A percentile compares a stretch with the other conserved stretches of the same genome.
phyloP scores from a whole-genome alignment of 2,113 vertebrate species.

The Laticauda colubrina region DNA sequence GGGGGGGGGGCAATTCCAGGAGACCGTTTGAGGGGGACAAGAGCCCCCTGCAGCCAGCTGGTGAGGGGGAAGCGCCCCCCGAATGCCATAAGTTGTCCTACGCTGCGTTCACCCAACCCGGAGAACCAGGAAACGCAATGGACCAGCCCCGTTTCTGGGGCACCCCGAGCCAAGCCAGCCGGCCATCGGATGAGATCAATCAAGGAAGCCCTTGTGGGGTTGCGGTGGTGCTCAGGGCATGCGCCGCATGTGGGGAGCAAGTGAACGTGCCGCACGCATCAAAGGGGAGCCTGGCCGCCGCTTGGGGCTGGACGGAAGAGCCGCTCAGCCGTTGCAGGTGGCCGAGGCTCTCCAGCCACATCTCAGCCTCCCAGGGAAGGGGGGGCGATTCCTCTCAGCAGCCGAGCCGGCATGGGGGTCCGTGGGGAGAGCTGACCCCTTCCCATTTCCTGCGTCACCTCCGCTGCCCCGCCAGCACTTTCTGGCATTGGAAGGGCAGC shows the following conservation, averaged over 20 bases:
- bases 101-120: neutral
- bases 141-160: fast-evolving
- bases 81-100: neutral
- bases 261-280: too few relatives aligned
- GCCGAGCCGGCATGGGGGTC: neutral
- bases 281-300: neutral
- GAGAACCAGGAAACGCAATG: neutral
- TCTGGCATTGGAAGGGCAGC: neutral
- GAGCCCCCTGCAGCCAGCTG: neutral
- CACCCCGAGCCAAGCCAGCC: fast-evolving
- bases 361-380: neutral
- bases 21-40: too few relatives aligned
- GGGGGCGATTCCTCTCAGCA: neutral
- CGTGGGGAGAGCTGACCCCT: neutral
- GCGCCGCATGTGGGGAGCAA: too few relatives aligned
- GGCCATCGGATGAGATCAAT: neutral
- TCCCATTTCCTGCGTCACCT: neutral
- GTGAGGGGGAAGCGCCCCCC: neutral
- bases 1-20: neutral
- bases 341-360: neutral
- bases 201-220: neutral
- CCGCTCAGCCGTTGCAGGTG: neutral
- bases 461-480: neutral
- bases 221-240: neutral
- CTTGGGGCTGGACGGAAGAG: neutral